Conservation (phyloP, 2,113 vertebrate genomes). For the Odontophorus gujanensis region DNA sequence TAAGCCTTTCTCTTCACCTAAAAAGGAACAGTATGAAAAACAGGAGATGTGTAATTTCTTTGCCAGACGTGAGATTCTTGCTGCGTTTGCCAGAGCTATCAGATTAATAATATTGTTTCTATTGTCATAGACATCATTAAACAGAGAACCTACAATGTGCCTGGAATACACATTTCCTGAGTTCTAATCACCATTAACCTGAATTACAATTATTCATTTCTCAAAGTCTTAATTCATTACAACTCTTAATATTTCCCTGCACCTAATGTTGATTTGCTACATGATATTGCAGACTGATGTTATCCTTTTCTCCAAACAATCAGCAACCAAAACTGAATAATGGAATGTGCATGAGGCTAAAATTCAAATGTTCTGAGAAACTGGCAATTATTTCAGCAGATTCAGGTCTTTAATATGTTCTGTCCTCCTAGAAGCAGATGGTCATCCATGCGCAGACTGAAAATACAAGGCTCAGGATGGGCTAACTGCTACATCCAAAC, state of each 20-base stretch:
- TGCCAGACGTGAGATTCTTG: neutral
- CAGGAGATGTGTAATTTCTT: neutral
- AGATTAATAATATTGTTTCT: neutral
- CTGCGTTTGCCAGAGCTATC: neutral
- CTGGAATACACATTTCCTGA: slow-evolving; percentile 34
- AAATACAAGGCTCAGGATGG: neutral
- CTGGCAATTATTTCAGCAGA: neutral
- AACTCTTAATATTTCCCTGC: neutral
- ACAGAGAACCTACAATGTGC: neutral
- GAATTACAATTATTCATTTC: neutral
- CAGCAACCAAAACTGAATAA: neutral
- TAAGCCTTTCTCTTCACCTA: neutral
- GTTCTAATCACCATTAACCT: neutral
- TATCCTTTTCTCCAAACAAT: neutral
- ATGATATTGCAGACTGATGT: neutral
- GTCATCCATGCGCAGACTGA: neutral
- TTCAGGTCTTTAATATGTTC: neutral
- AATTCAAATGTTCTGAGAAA: neutral
- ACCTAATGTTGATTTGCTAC: neutral
- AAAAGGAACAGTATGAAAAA: neutral
- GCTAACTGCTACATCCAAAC: neutral
- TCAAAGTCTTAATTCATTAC: neutral
- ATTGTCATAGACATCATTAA: neutral
- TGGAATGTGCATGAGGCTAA: neutral
- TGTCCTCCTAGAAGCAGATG: neutral